Base-by-base conservation (phyloP, 2,797 vertebrate species). In the Gymnothorax javanicus region DNA sequence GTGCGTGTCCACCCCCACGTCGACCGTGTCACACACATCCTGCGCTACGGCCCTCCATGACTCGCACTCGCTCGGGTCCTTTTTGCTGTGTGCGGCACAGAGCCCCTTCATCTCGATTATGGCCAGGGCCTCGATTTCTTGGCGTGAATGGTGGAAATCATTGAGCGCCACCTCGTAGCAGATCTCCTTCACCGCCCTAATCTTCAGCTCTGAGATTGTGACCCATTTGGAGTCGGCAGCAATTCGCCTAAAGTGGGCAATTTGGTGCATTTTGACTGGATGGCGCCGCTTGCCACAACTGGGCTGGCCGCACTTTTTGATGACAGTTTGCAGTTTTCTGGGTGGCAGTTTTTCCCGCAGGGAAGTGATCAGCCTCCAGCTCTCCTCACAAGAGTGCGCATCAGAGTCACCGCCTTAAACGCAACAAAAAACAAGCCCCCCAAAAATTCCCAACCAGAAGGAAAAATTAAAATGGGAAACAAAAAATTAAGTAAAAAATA, bases 381-480 rank as follows among this genome's bases (percentile, higher is more conserved):
- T 99, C 95, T 99, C 99, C 93, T 99, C 99, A 90, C 99, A 99
- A 93, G 99, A 99, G 93, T 98, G 97, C 97, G 98, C 99, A 98
- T 99, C 99, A 95, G 99, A 99, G 97, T 99, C 99, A 97, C 99
- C 99, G 91, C 99, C 99, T 98, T 98, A 97, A 98, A 98, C 95
- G 98, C 97, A 95, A 96, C 97, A 97, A 96, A 97, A 96, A 97
- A 97, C 94, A 94, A 96, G 96, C 97, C 95, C 91, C 94, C 93
- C 94, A 90, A 89, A 91, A 94, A 93, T 94, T 93, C 94, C 94
- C 90, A 88, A 94, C 94, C 95, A 95, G 95, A 96, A 94, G 93
- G 94, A 96, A 96, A 98, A 98, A 96, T 94, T 94, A 96, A 96
- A 97, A 96, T 94, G 94, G 91, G 85, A 97, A 96, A 96, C 96